phyloP scores from a whole-genome alignment of 2,888 invertebrate species.

The Pollenia labialis region DNA sequence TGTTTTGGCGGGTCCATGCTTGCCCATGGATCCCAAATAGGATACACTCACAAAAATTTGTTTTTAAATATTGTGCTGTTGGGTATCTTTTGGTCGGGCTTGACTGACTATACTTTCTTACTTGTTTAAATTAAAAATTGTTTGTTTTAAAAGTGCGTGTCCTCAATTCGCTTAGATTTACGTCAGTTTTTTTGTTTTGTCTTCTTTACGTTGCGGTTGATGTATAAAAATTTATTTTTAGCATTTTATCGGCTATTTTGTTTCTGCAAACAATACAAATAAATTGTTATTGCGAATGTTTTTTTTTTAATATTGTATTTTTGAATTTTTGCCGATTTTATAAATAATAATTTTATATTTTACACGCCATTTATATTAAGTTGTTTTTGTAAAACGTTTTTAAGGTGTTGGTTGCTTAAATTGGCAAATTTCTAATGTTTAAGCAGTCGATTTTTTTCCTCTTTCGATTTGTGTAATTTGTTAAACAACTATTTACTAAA shows the following conservation, averaged over 20 bases:
- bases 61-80: not conserved
- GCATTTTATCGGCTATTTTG: conserved; percentile 2
- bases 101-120: no score
- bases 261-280: conserved; percentile 43
- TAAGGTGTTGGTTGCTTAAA: conserved; percentile 19
- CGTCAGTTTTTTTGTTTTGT: conserved; percentile 18
- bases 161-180: conserved; percentile 42
- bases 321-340: conserved; percentile 7
- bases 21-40: not conserved
- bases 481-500: conserved; percentile 16
- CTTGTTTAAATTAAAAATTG: conserved; percentile 12
- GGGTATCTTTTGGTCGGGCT: not conserved
- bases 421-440: conserved; percentile 32
- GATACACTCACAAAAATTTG: not conserved
- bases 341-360: conserved; percentile 13
- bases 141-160: conserved; percentile 65
- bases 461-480: conserved; percentile 12
- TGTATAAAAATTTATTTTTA: conserved; percentile 42
- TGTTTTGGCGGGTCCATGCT: not conserved
- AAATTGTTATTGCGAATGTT: conserved; percentile 32
- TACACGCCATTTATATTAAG: conserved; percentile 7
- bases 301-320: not conserved
- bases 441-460: not conserved
- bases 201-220: conserved; percentile 13
- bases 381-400: conserved; percentile 2